phyloP scores from a whole-genome alignment of 2,888 invertebrate species.

The Octodonta nipae region DNA sequence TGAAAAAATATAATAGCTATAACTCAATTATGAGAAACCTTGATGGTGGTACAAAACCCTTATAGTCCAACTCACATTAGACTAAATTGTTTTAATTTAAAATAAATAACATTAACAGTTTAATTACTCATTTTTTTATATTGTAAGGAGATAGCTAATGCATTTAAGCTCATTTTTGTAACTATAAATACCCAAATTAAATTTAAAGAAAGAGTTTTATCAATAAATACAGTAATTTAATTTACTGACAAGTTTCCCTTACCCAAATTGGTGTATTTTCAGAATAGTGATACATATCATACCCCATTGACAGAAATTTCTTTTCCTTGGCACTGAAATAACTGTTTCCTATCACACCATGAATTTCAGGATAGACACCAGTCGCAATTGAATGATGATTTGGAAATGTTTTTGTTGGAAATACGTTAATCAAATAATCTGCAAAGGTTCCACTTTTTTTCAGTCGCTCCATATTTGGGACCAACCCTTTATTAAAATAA shows the following conservation, averaged over 20 bases:
- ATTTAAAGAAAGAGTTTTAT: too few species aligned
- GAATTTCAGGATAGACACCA: constrained; percentile 52
- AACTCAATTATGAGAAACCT: too few species aligned
- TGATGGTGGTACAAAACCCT: too few species aligned
- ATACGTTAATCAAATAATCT: constrained; percentile 46
- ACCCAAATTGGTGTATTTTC: constrained; percentile 47
- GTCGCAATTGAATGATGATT: constrained; percentile 63
- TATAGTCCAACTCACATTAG: too few species aligned
- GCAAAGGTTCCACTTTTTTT: constrained; percentile 43
- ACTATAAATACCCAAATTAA: too few species aligned
- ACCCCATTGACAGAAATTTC: constrained; percentile 26
- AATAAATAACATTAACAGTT: too few species aligned
- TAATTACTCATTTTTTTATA: too few species aligned
- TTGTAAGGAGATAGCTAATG: too few species aligned
- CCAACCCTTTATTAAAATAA: constrained; percentile 44
- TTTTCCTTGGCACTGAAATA: constrained; percentile 41
- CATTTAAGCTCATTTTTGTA: too few species aligned
- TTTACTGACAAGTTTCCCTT: constrained; percentile 20
- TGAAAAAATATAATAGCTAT: too few species aligned
- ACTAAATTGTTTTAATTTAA: too few species aligned
- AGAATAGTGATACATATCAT: constrained; percentile 43
- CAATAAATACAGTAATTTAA: too few species aligned
- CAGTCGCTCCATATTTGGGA: constrained; percentile 45
- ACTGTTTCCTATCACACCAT: constrained; percentile 53
- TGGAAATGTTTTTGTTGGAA: constrained; percentile 59